These are phyloP conservation scores for Nasua narica DNA, from an alignment of 2,797 vertebrate genomes.

Conservation along the genomic window DNA sequence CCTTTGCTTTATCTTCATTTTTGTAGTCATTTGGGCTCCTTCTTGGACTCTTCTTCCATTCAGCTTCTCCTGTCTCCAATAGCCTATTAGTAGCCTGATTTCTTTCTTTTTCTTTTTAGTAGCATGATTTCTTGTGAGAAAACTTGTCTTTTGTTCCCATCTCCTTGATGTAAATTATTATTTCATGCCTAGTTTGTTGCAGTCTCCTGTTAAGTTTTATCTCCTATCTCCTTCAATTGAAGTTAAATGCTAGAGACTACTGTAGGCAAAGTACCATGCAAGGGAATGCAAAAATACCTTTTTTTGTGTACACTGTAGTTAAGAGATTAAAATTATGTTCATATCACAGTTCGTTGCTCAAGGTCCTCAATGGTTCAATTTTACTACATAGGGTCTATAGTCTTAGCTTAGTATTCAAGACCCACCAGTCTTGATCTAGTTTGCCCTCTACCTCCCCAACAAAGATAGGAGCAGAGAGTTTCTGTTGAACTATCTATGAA, in stretches of 20 bases:
- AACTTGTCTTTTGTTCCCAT: background rate
- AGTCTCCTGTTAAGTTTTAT: background rate
- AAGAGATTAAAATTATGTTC: background rate
- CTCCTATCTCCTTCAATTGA: background rate
- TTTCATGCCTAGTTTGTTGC: background rate
- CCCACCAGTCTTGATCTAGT: background rate
- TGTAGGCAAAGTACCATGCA: background rate
- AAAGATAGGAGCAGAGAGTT: too few species aligned
- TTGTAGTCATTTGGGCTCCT: background rate
- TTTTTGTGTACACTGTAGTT: background rate
- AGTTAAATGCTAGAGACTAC: background rate
- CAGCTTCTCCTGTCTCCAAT: background rate
- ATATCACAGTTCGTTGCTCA: background rate
- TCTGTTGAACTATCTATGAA: background rate
- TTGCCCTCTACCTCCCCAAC: fast-evolving
- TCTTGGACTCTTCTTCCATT: background rate
- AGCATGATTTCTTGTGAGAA: background rate
- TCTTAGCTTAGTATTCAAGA: background rate
- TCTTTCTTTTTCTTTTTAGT: too few species aligned
- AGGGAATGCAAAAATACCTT: background rate
- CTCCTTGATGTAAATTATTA: background rate
- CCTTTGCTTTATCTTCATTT: background rate
- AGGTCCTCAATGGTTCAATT: background rate
- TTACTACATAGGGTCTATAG: background rate
- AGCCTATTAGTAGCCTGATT: too few species aligned